Conservation (phyloP, 1,140 invertebrate species). For the Aleiodes sp. region DNA sequence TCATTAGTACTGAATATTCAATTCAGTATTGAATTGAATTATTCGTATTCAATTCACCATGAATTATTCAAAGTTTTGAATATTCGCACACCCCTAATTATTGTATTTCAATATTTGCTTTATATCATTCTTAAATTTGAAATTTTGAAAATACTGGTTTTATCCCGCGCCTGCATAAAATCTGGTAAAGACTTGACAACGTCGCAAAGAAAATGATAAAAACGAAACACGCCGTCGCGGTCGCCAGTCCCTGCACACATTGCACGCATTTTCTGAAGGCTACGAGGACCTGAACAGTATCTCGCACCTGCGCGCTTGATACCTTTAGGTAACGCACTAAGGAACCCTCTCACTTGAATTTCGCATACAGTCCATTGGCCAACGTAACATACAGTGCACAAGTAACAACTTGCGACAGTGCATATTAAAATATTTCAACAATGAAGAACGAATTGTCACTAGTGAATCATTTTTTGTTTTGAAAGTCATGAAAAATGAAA, state of each 20-base stretch:
- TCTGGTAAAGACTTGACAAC: background rate
- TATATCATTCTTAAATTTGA: no score
- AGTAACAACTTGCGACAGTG: background rate
- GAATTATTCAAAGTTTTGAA: no score
- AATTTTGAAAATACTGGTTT: no score
- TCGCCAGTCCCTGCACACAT: background rate
- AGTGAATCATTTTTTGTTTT: no score
- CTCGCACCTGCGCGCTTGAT: slow-evolving; percentile 16
- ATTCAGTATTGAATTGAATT: no score
- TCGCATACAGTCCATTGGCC: background rate
- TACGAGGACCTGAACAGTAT: background rate
- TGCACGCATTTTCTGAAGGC: slow-evolving; percentile 8
- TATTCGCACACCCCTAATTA: no score
- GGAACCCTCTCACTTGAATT: background rate
- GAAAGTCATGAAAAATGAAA: background rate
- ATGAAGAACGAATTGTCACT: no score
- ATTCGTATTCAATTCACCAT: no score
- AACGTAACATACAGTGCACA: background rate
- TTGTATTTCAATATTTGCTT: slow-evolving; percentile 11
- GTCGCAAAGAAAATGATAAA: background rate
- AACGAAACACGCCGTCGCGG: background rate
- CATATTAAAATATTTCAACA: background rate
- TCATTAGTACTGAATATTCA: no score
- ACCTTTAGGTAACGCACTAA: background rate
- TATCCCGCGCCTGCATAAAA: no score